A percentile compares a stretch with the other conserved stretches of the same genome.
These are phyloP conservation scores for Thaumetopoea pityocampa DNA, from an alignment of 1,140 invertebrate species.

Conservation along the genomic window DNA sequence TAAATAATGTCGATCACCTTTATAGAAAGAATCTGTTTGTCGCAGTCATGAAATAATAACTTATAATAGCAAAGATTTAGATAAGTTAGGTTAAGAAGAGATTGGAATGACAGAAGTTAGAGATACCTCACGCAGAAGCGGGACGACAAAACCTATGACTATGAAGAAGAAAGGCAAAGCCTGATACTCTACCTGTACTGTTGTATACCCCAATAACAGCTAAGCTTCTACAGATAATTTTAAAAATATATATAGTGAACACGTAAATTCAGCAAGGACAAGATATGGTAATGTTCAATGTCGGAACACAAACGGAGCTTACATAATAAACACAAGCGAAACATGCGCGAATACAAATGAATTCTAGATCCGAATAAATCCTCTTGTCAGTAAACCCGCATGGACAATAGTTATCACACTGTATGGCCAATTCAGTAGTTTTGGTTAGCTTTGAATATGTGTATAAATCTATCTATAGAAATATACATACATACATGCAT, in stretches of 20 bases:
- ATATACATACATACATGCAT: no score
- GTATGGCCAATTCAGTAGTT: neutral
- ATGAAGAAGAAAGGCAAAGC: no score
- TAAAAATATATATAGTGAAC: conserved; percentile 3
- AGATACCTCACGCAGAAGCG: no score
- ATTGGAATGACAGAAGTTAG: no score
- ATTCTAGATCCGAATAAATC: conserved; percentile 24
- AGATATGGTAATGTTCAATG: conserved; percentile 35
- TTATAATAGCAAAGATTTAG: no score
- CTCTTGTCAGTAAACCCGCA: conserved; percentile 10
- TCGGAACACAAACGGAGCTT: conserved; percentile 42
- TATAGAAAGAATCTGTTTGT: no score
- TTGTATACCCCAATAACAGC: neutral
- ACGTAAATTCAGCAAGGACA: conserved; percentile 17
- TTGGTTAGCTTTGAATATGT: no score
- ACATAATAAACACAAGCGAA: conserved; percentile 34
- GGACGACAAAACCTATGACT: no score
- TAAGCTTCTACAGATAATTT: conserved; percentile 3
- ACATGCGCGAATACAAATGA: conserved; percentile 48
- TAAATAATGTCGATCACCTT: no score
- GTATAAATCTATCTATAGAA: no score
- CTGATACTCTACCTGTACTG: neutral
- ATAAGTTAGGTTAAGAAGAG: no score
- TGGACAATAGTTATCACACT: conserved; percentile 12
- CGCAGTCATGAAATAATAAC: no score